phyloP scores from a whole-genome alignment of 92 coral and sea anemone species.

The Umimayanthus kanabou region DNA sequence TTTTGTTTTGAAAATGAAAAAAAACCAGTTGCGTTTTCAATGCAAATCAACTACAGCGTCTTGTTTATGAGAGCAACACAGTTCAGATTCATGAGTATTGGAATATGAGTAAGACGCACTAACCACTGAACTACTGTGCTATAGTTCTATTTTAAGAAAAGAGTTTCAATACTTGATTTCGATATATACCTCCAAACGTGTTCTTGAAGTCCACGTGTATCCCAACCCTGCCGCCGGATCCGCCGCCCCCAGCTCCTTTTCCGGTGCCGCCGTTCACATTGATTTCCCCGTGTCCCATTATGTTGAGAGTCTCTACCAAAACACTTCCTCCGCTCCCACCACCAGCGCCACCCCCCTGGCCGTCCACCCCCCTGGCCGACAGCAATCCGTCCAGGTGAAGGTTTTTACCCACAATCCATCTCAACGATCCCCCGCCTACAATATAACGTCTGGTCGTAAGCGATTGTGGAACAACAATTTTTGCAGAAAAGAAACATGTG shows the following conservation, averaged over 20 bases:
- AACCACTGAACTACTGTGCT: too few relatives aligned
- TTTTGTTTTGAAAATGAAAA: too few relatives aligned
- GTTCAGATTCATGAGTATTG: too few relatives aligned
- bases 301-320: slow-evolving; percentile 60
- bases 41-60: too few relatives aligned
- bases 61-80: too few relatives aligned
- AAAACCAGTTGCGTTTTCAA: too few relatives aligned
- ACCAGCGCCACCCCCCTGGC: slow-evolving; percentile 58
- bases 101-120: too few relatives aligned
- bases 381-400: slow-evolving; percentile 65
- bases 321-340: slow-evolving; percentile 80
- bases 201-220: slow-evolving; percentile 71
- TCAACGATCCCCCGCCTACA: slow-evolving; percentile 63
- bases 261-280: slow-evolving; percentile 60
- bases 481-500: too few relatives aligned
- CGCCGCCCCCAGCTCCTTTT: slow-evolving; percentile 65
- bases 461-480: background rate
- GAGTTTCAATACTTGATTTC: background rate
- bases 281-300: slow-evolving; percentile 66
- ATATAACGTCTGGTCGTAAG: background rate
- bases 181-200: slow-evolving; percentile 58
- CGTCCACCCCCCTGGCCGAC: slow-evolving; percentile 59
- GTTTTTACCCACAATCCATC: slow-evolving; percentile 52
- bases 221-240: slow-evolving; percentile 71
- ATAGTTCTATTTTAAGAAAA: too few relatives aligned